phyloP scores from a whole-genome alignment of 2,888 invertebrate species.

The Yponomeuta evonymella region DNA sequence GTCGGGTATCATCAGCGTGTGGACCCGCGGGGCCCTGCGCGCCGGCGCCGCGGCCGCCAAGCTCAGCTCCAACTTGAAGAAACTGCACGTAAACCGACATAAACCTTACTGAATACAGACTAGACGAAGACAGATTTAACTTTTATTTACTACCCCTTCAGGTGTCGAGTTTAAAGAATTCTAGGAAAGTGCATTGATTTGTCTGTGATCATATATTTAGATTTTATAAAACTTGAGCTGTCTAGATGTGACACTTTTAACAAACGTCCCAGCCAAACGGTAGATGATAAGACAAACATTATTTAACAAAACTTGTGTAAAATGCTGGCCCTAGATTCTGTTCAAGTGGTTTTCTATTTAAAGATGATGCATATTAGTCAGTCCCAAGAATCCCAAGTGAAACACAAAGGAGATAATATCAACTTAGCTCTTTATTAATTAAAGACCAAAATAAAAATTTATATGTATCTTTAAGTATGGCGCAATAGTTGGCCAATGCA shows the following conservation, averaged over 20 bases:
- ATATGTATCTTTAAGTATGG: neutral
- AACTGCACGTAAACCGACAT: constrained; percentile 41
- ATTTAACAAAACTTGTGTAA: too few species aligned
- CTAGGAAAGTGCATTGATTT: neutral
- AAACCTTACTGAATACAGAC: constrained; percentile 44
- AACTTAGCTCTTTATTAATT: constrained; percentile 45
- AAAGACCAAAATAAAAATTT: constrained; percentile 31
- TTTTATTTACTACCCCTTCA: neutral
- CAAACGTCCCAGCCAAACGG: too few species aligned
- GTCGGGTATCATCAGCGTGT: constrained; percentile 79
- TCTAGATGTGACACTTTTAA: too few species aligned
- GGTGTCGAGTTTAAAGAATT: neutral
- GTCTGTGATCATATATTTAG: too few species aligned
- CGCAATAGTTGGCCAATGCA: constrained; percentile 4
- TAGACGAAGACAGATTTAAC: neutral
- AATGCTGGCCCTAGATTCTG: too few species aligned
- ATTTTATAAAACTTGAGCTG: too few species aligned
- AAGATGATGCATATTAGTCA: too few species aligned
- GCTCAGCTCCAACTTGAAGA: constrained; percentile 23
- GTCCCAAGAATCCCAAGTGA: neutral
- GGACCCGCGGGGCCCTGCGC: constrained; percentile 53
- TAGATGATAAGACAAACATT: too few species aligned
- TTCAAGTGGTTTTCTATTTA: too few species aligned
- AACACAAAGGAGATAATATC: constrained; percentile 17
- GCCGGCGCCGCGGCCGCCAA: constrained; percentile 26